Evolutionary conservation across 2,888 invertebrate genomes (phyloP).

Genomic region (Aromia moschata): DNA sequence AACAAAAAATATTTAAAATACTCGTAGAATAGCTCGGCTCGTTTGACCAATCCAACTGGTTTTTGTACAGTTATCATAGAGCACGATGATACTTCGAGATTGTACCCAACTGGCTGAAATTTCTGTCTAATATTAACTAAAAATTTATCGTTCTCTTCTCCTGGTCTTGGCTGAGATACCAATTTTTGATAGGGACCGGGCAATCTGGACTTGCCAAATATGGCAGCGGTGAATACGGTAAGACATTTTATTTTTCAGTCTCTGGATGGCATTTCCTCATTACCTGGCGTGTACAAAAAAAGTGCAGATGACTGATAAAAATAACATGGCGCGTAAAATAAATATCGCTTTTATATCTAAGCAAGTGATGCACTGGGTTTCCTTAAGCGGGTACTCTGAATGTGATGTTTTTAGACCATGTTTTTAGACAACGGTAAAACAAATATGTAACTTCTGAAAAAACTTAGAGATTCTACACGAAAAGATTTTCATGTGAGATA

Average conservation of each 20-base stretch:
- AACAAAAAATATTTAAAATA: slow-evolving; percentile 20
- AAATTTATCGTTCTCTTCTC: slow-evolving; percentile 6
- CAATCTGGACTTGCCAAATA: not conserved
- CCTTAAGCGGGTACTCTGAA: too few species aligned
- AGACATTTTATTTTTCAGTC: not conserved
- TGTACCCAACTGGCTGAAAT: slow-evolving; percentile 7
- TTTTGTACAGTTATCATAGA: slow-evolving; percentile 19
- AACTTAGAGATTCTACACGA: too few species aligned
- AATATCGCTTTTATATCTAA: too few species aligned
- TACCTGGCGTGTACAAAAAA: too few species aligned
- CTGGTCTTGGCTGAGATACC: not conserved
- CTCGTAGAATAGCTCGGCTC: slow-evolving; percentile 5
- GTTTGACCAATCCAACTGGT: slow-evolving; percentile 17
- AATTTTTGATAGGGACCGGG: not conserved
- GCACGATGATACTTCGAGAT: slow-evolving; percentile 18
- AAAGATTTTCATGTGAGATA: too few species aligned
- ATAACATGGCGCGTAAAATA: too few species aligned
- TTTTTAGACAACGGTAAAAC: too few species aligned
- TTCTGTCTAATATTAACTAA: slow-evolving; percentile 7
- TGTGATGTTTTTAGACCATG: too few species aligned
- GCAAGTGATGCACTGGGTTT: too few species aligned
- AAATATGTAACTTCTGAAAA: too few species aligned
- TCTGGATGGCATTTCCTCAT: too few species aligned
- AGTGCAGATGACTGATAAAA: too few species aligned
- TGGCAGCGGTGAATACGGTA: not conserved